Evolutionary conservation across 2,888 invertebrate genomes (phyloP).

Genomic region (Drosophila putrida): DNA sequence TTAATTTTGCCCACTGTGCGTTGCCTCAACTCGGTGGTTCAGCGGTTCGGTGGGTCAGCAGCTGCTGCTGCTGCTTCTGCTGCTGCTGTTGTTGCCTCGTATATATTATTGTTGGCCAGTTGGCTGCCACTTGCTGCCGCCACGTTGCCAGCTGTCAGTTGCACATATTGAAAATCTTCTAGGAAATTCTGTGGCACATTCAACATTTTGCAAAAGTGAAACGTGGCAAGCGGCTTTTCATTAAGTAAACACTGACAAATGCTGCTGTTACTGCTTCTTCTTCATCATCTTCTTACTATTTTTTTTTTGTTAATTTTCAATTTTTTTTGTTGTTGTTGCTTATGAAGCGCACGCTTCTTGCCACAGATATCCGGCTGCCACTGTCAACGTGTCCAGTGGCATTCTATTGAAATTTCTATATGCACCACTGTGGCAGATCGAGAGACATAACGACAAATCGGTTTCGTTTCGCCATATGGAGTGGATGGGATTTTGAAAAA

Average conservation of each 20-base stretch:
- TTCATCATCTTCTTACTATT: background rate
- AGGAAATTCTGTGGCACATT: constrained; percentile 55
- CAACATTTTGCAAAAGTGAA: constrained; percentile 33
- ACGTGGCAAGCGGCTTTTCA: constrained; percentile 44
- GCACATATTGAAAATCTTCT: constrained; percentile 48
- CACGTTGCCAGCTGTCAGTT: constrained; percentile 51
- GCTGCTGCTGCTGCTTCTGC: constrained; percentile 13
- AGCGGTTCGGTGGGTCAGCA: constrained; percentile 26
- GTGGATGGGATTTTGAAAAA: background rate
- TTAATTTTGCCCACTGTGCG: too few relatives aligned
- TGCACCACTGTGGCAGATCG: constrained; percentile 2
- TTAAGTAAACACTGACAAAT: constrained; percentile 37
- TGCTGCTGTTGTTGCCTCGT: constrained; percentile 5
- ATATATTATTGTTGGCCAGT: constrained; percentile 31
- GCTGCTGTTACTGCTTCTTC: background rate
- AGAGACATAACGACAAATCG: background rate
- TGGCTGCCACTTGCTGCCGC: constrained; percentile 34
- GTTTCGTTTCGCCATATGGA: background rate
- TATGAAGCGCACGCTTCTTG: constrained; percentile 35
- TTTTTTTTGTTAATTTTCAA: background rate
- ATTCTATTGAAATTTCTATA: constrained; percentile 30
- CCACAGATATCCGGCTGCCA: constrained; percentile 29
- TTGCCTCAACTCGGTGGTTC: background rate
- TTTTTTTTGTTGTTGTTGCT: constrained; percentile 2
- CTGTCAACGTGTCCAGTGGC: constrained; percentile 15